Base-by-base conservation (phyloP, 2,113 vertebrate genomes). In the Chelonoidis abingdonii region DNA sequence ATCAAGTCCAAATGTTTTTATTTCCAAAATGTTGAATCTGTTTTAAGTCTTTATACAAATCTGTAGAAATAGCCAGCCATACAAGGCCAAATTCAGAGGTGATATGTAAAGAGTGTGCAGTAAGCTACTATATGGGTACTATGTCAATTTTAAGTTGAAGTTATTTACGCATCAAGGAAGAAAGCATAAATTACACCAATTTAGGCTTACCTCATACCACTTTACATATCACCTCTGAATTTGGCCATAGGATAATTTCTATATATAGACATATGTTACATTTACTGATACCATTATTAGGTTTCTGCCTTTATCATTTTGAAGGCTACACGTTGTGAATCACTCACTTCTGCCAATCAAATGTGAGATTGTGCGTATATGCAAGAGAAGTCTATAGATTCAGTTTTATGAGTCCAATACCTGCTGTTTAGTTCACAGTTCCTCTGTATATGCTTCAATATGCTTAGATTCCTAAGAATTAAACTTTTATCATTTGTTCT, bases 1-100 rank as follows among this genome's bases (percentile, higher is more conserved):
- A 95, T 90, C 53, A n/a, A 90, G 72, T 94, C 62, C 80, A 96
- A 94, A 76, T 88, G 69, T 54, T 80, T 44, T 22, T 69, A 29
- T 27, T 4, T 38, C 76, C 87, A 8, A 89, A 95, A 44, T 0
- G 2, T 69, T 94, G 95, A 92, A 91, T 90, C 88, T 93, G 24
- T 93, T 94, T 80, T 10, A 88, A 95, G 59, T 54, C 47, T 87
- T 89, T 41, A 9, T 84, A 53, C 47, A 5, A 72, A 17, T 84
- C 62, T 49, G 0, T 22, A 7, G 53, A 41, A 92, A 22, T 5
- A 24, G 52, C 54, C 78, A 87, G 75, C 24, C 76, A 2, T 19
- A 54, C 2, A 10, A 53, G 53, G 24, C 3, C 86, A 14, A 54
- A 72, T 14, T 78, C 38, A 21, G 84, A 2, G 89, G 54, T 6